Conservation (phyloP, 2,113 vertebrate species). For the Panthera uncia region DNA sequence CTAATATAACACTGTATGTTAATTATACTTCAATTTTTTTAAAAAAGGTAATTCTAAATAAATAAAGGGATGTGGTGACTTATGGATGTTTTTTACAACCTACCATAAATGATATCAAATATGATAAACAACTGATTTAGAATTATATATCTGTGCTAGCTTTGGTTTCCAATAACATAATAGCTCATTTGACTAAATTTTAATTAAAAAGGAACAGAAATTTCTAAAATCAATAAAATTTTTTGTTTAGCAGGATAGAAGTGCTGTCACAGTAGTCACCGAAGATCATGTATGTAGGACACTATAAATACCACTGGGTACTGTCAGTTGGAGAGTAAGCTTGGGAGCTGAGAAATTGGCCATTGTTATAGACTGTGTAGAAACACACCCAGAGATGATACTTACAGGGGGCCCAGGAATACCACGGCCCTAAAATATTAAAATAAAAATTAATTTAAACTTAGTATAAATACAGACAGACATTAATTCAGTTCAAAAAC, state of each 20-base stretch:
- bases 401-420: conserved; percentile 92
- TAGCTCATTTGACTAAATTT: conserved; percentile 16
- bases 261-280: not conserved
- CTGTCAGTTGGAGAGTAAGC: not conserved
- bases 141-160: not conserved
- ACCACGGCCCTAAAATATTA: conserved; percentile 90
- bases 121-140: not conserved
- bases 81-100: not conserved
- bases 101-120: not conserved
- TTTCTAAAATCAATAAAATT: conserved; percentile 28
- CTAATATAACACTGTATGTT: not conserved
- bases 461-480: not conserved
- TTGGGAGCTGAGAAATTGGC: not conserved
- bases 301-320: not conserved
- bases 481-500: not conserved
- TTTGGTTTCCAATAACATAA: not conserved
- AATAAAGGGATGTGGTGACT: conserved; percentile 22
- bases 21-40: not conserved
- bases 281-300: not conserved
- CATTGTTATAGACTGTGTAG: not conserved
- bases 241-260: not conserved
- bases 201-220: not conserved
- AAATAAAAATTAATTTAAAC: conserved; percentile 29
- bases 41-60: conserved; percentile 51
- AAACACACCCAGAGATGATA: conserved; percentile 67